Conservation (phyloP, 2,888 invertebrate species). For the Corbicula japonica region DNA sequence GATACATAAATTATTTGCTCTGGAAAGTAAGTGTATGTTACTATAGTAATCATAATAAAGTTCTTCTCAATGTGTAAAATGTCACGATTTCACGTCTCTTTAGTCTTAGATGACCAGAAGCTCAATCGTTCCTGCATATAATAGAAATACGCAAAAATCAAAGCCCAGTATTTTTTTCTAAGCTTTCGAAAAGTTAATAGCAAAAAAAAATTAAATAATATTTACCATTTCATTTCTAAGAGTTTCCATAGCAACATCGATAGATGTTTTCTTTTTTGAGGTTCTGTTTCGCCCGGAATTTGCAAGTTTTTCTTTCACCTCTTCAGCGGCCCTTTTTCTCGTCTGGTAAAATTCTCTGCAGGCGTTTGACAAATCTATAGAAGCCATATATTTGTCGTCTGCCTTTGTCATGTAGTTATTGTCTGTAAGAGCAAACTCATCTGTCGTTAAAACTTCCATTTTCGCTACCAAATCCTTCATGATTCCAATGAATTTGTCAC, state of each 20-base stretch:
- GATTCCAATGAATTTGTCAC: constrained; percentile 28
- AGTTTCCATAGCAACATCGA: constrained; percentile 70
- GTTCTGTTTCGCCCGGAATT: constrained; percentile 46
- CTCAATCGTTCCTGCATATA: no score
- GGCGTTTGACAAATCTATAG: constrained; percentile 76
- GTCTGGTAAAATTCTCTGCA: constrained; percentile 74
- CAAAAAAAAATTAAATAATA: no score
- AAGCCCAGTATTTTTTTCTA: no score
- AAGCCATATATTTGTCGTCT: constrained; percentile 70
- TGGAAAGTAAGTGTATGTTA: no score
- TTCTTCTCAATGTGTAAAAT: no score
- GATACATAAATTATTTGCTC: no score
- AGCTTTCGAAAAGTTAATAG: no score
- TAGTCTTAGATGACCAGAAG: no score
- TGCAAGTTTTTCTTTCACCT: constrained; percentile 60
- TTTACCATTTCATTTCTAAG: constrained; percentile 72
- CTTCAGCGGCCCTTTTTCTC: constrained; percentile 66
- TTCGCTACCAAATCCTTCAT: constrained; percentile 52
- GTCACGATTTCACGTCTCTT: no score
- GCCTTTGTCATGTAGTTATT: constrained; percentile 54
- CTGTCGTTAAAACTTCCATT: constrained; percentile 23
- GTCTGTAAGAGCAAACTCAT: constrained; percentile 48
- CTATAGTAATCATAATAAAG: no score
- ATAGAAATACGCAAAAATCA: no score
- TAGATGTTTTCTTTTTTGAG: constrained; percentile 56